Conservation (phyloP, 2,797 vertebrate species). For the Ficedula albicollis region DNA sequence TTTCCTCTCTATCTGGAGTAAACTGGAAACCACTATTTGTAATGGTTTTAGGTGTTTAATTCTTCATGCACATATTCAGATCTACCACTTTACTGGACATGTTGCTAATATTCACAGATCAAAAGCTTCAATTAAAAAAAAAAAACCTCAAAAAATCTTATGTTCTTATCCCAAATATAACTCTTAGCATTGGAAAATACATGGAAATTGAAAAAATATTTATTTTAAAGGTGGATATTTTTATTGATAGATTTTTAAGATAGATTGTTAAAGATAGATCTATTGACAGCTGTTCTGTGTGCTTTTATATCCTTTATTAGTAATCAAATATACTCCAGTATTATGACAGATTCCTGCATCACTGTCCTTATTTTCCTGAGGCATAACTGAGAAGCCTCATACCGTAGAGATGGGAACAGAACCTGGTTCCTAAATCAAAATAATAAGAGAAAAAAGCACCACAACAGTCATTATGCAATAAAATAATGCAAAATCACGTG, state of each 20-base stretch:
- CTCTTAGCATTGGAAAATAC: background rate
- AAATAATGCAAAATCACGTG: slow-evolving; percentile 3
- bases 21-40: background rate
- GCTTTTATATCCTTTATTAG: background rate
- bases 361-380: background rate
- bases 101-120: background rate
- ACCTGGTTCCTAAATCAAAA: slow-evolving; percentile 22
- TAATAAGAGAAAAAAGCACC: background rate
- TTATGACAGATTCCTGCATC: background rate
- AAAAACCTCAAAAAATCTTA: background rate
- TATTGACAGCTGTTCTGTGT: background rate
- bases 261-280: background rate
- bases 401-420: slow-evolving; percentile 5
- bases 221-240: background rate
- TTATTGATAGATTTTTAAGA: background rate
- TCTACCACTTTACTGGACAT: background rate
- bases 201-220: background rate
- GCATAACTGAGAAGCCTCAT: background rate
- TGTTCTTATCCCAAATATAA: background rate
- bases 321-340: background rate
- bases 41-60: background rate
- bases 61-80: background rate
- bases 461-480: background rate
- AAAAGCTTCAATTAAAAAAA: background rate
- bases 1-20: background rate